A percentile compares a stretch with the other conserved stretches of the same genome.
Evolutionary conservation across 2,888 invertebrate species (phyloP).

Genomic region (Pristionchus fissidentatus): DNA sequence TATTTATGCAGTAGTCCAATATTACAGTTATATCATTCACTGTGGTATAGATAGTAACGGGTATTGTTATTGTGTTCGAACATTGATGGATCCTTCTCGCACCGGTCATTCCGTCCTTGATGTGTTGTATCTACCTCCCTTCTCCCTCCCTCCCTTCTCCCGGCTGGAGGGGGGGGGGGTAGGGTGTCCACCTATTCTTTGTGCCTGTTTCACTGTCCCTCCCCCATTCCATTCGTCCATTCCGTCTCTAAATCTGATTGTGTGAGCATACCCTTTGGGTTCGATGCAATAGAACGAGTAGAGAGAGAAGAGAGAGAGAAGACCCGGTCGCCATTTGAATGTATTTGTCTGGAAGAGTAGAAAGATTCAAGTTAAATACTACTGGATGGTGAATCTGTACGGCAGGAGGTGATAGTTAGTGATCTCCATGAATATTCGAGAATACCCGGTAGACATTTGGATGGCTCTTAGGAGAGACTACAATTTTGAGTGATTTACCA

Average conservation of each 20-base stretch:
- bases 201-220: neutral
- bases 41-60: neutral
- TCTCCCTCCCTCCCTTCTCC: neutral
- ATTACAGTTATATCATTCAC: too few relatives aligned
- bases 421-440: too few relatives aligned
- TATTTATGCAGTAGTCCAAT: too few relatives aligned
- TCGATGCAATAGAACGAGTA: conserved; percentile 34
- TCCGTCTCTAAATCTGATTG: conserved; percentile 26
- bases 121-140: neutral
- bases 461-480: too few relatives aligned
- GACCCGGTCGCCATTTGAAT: conserved; percentile 10
- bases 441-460: too few relatives aligned
- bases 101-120: neutral
- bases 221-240: conserved; percentile 18
- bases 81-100: neutral
- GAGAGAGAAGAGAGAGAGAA: neutral
- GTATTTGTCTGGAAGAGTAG: conserved; percentile 3
- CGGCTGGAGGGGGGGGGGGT: neutral
- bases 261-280: conserved; percentile 30
- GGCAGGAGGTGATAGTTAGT: too few relatives aligned
- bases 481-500: too few relatives aligned
- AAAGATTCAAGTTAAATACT: too few relatives aligned
- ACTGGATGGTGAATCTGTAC: too few relatives aligned
- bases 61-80: neutral
- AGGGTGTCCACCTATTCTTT: conserved; percentile 32